These are phyloP conservation scores for Spilarctia lutea DNA, from an alignment of 2,888 invertebrate species.

Conservation along the genomic window DNA sequence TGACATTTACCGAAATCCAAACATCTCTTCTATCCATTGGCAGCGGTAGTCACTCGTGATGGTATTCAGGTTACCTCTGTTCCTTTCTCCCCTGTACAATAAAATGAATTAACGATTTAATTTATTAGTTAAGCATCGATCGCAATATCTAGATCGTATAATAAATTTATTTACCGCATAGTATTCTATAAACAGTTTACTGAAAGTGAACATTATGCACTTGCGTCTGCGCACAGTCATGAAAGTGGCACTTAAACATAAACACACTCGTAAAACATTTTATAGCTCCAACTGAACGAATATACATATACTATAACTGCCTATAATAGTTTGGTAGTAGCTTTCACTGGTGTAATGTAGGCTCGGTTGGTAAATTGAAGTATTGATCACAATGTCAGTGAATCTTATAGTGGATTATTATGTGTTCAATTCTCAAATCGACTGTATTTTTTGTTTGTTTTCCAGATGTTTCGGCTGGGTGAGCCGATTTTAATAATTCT, in stretches of 20 bases:
- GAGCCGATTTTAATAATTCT: too few relatives aligned
- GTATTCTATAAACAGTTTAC: constrained; percentile 5
- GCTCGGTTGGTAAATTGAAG: background rate
- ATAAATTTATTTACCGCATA: constrained; percentile 5
- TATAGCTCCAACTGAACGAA: constrained; percentile 16
- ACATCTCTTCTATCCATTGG: too few relatives aligned
- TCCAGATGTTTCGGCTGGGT: too few relatives aligned
- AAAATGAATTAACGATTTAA: background rate
- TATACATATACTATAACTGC: background rate
- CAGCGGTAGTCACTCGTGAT: too few relatives aligned
- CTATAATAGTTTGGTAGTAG: background rate
- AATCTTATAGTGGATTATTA: background rate
- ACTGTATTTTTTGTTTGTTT: too few relatives aligned
- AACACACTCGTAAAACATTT: constrained; percentile 17
- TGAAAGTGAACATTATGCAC: constrained; percentile 5
- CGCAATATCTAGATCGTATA: background rate
- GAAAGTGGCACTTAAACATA: constrained; percentile 12
- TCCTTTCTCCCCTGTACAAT: background rate
- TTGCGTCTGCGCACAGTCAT: background rate
- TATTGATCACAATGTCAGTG: background rate
- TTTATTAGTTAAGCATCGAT: background rate
- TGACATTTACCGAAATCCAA: too few relatives aligned
- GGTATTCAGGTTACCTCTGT: too few relatives aligned
- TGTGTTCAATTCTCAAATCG: too few relatives aligned
- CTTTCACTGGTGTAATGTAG: constrained; percentile 1